These are phyloP conservation scores for Atopsyche davidsoni DNA, from an alignment of 1,140 invertebrate species.

Conservation along the genomic window DNA sequence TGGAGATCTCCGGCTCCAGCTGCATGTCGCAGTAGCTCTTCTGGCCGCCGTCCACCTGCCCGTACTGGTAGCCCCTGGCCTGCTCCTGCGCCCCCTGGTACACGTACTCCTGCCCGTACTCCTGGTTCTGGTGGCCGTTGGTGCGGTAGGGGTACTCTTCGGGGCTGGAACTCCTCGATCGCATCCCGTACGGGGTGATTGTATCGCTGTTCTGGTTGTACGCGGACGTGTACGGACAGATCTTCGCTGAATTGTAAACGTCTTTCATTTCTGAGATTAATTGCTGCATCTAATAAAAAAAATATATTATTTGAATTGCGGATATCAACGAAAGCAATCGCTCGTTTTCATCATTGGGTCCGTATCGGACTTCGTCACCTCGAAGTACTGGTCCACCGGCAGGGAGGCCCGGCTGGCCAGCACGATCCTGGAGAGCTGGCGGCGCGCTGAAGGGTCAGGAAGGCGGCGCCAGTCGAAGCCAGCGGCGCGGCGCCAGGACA, in stretches of 20 bases:
- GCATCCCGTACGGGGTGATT: neutral
- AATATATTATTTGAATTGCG: neutral
- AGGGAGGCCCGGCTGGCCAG: slow-evolving; percentile 66
- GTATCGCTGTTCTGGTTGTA: neutral
- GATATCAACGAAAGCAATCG: neutral
- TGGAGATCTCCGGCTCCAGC: slow-evolving; percentile 60
- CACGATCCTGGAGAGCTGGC: slow-evolving; percentile 67
- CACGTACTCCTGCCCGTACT: slow-evolving; percentile 1
- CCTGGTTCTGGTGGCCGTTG: slow-evolving; percentile 12
- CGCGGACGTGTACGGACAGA: slow-evolving; percentile 60
- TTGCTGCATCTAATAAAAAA: slow-evolving; percentile 57
- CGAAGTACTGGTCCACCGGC: slow-evolving; percentile 65
- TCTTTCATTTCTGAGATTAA: slow-evolving; percentile 77
- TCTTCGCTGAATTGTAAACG: slow-evolving; percentile 62
- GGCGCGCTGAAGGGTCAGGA: slow-evolving; percentile 57
- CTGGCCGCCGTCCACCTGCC: slow-evolving; percentile 31
- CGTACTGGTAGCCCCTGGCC: slow-evolving; percentile 20
- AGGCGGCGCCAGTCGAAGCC: slow-evolving; percentile 62
- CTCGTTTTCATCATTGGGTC: neutral
- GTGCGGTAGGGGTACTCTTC: slow-evolving; percentile 3
- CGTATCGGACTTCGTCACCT: too few species aligned
- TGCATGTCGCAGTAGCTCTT: slow-evolving; percentile 59
- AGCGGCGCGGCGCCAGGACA: slow-evolving; percentile 66
- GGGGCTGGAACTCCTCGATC: neutral
- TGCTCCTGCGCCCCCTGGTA: neutral